Evolutionary conservation across 2,113 vertebrate species (phyloP), one percentile per base, ranked within the genome.

Genomic region (Saguinus midas): DNA sequence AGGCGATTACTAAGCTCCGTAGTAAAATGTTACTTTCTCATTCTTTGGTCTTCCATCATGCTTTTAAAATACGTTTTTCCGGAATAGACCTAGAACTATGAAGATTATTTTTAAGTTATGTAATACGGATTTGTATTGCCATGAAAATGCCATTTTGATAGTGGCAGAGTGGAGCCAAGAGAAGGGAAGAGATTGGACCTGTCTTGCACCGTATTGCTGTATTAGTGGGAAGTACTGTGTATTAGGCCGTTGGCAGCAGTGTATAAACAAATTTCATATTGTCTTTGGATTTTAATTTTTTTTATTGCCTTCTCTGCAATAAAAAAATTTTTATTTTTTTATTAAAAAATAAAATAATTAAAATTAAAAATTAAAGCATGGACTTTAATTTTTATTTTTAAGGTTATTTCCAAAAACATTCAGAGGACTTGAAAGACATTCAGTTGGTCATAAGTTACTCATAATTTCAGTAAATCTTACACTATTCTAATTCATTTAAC

Each of bases 31-130:
- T 81, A 81, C 27, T 92, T 84, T 82, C 37, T 61, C 50, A 14
- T 29, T 23, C 20, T 80, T 64, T 87, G 70, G 78, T 89, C 75
- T 94, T 88, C 27, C 48, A 4, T 79, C 76, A 37, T 83, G 72
- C 68, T 91, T 94, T 82, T 75, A 70, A 86, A 93, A 55, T 78
- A 90, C 32, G 6, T 76, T 93, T 97, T 94, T 72, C 37, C 61
- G 66, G 37, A 92, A 80, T 76, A 95, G 75, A 16, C 81, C 14
- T 95, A 66, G 70, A 50, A 90, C 23, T 61, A 11, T 92, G 89
- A 96, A 89, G 92, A 89, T 72, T 75, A 57, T 94, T 94, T 96
- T 89, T 81, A 83, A 80, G 88, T 96, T 95, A 82, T 70, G 68
- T 96, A 92, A 94, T 88, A 13, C 1, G 75, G 80, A 81, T 96